These are phyloP conservation scores for Melanostoma mellinum DNA, from an alignment of 2,888 invertebrate species.

Conservation along the genomic window DNA sequence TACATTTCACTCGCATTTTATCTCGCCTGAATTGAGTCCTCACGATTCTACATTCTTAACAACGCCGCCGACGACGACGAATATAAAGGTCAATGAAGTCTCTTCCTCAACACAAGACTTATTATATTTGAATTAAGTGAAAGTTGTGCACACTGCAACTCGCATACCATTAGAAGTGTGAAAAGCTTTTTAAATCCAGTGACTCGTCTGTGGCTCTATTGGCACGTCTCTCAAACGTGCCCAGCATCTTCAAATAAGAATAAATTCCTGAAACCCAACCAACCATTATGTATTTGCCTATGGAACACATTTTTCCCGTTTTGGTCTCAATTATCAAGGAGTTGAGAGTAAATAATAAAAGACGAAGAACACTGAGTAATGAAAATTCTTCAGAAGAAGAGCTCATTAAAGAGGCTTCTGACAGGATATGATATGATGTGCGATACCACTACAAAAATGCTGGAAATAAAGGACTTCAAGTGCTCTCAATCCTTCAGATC, in stretches of 20 bases:
- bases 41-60: background rate
- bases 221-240: constrained; percentile 67
- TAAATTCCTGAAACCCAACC: constrained; percentile 59
- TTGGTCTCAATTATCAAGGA: constrained; percentile 68
- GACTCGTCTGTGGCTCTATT: constrained; percentile 55
- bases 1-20: too few relatives aligned
- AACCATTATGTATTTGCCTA: constrained; percentile 48
- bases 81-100: constrained; percentile 19
- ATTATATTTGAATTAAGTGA: constrained; percentile 57
- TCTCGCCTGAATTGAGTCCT: background rate
- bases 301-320: constrained; percentile 51
- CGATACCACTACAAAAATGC: constrained; percentile 10
- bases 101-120: constrained; percentile 23
- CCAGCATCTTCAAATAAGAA: constrained; percentile 43
- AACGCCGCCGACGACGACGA: background rate
- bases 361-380: constrained; percentile 37
- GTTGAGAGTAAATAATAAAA: constrained; percentile 56
- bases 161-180: constrained; percentile 18
- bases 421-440: constrained; percentile 30
- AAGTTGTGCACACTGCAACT: constrained; percentile 55
- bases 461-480: constrained; percentile 3
- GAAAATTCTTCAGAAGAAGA: constrained; percentile 59
- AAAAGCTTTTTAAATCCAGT: constrained; percentile 34
- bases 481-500: constrained; percentile 54
- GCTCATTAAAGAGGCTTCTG: constrained; percentile 63